phyloP scores from a whole-genome alignment of 2,113 vertebrate genomes.

The Xiphorhynchus elegans region DNA sequence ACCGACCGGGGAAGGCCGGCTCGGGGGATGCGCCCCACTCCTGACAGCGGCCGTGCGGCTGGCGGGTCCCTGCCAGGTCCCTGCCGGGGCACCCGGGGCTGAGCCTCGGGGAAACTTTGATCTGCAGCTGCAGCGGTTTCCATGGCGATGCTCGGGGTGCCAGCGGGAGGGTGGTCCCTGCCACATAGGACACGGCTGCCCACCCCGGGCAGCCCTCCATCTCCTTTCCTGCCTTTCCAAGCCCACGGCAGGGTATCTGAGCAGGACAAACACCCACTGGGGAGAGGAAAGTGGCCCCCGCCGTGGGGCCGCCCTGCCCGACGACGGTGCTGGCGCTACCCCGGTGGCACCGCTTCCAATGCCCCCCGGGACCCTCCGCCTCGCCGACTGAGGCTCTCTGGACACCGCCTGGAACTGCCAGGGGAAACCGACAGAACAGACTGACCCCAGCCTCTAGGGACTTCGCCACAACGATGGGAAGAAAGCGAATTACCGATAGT shows the following conservation, averaged over 20 bases:
- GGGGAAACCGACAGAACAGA: background rate
- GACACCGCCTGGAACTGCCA: background rate
- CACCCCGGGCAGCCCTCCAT: accelerated
- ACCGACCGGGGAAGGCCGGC: background rate
- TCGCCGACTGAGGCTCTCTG: accelerated
- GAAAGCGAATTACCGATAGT: background rate
- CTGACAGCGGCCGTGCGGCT: accelerated
- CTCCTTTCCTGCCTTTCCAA: too few species aligned
- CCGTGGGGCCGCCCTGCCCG: background rate
- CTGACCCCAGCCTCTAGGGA: background rate
- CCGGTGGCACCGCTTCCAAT: background rate
- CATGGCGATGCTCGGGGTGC: background rate
- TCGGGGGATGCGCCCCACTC: background rate
- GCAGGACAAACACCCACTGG: accelerated
- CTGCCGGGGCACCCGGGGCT: background rate
- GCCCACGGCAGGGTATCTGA: background rate
- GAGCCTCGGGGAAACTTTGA: background rate
- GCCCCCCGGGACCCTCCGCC: background rate
- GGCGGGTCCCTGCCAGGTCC: background rate
- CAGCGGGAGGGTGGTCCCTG: background rate
- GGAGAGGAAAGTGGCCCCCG: background rate
- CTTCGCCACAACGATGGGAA: background rate
- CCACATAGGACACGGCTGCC: background rate
- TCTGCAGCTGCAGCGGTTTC: background rate
- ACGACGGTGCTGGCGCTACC: background rate